Evolutionary conservation across 2,113 vertebrate species (phyloP).

Genomic region (Tragelaphus scriptus): DNA sequence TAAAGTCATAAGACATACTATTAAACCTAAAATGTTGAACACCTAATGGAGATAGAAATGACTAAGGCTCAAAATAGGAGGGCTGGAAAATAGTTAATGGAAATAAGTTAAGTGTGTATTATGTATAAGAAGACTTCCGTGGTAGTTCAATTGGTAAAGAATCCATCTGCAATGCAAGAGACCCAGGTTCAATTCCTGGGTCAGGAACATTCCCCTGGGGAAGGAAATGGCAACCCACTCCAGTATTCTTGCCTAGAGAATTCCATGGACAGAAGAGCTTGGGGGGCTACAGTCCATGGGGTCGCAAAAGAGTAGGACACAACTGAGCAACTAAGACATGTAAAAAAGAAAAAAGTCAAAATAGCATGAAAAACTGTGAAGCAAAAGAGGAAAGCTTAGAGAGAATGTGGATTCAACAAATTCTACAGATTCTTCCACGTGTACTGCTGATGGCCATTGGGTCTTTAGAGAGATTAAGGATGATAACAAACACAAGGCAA

Average conservation of each 20-base stretch:
- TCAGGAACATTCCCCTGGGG: not conserved
- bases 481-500: not conserved
- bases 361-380: not conserved
- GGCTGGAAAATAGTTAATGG: not conserved
- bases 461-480: not conserved
- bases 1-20: not conserved
- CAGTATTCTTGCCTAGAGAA: not conserved
- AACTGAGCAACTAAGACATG: not conserved
- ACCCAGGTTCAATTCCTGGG: not conserved
- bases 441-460: not conserved
- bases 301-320: not conserved
- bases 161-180: not conserved
- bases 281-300: not conserved
- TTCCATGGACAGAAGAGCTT: not conserved
- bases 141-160: not conserved
- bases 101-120: not conserved
- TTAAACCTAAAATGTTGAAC: not conserved
- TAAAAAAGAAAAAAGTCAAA: not conserved
- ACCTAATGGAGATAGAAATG: not conserved
- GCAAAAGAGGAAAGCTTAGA: not conserved
- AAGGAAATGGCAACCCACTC: not conserved
- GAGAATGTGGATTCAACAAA: not conserved
- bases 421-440: not conserved
- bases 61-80: not conserved
- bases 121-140: not conserved